Percentiles rank a stretch among this genome's conserved stretches.
These are phyloP conservation scores for Leucoraja erinaceus DNA, from an alignment of 2,113 vertebrate species.

Conservation along the genomic window DNA sequence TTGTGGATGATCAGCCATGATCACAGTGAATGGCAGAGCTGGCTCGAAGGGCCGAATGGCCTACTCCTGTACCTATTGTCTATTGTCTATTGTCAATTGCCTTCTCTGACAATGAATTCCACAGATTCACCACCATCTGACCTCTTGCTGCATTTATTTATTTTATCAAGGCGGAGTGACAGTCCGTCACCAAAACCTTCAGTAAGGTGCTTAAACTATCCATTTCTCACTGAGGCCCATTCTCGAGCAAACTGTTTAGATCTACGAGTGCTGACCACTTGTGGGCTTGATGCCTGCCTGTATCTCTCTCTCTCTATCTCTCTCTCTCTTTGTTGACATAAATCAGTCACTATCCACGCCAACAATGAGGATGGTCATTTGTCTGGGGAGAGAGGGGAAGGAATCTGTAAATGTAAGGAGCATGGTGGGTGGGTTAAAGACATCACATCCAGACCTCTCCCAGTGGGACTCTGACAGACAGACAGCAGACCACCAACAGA, in stretches of 20 bases:
- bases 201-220: conserved; percentile 54
- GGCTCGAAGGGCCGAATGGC: too few species aligned
- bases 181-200: conserved; percentile 65
- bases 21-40: too few species aligned
- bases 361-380: background rate
- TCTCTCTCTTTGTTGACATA: conserved; percentile 46
- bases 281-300: background rate
- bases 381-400: background rate
- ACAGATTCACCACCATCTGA: too few species aligned
- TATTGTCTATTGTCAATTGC: too few species aligned
- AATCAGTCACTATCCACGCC: conserved; percentile 44
- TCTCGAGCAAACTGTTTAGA: conserved; percentile 62
- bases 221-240: conserved; percentile 58
- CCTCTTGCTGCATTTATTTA: background rate
- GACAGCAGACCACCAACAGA: conserved; percentile 33
- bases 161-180: conserved; percentile 48
- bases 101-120: too few species aligned
- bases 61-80: too few species aligned
- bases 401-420: background rate
- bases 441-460: conserved; percentile 14
- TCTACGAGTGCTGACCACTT: background rate
- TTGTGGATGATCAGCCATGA: too few species aligned
- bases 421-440: conserved; percentile 34
- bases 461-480: conserved; percentile 29
- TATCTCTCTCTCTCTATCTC: conserved; percentile 35